Percentiles rank a stretch among this genome's conserved stretches.
Evolutionary conservation across 2,113 vertebrate species (phyloP).

Genomic region (Xiphophorus maculatus): DNA sequence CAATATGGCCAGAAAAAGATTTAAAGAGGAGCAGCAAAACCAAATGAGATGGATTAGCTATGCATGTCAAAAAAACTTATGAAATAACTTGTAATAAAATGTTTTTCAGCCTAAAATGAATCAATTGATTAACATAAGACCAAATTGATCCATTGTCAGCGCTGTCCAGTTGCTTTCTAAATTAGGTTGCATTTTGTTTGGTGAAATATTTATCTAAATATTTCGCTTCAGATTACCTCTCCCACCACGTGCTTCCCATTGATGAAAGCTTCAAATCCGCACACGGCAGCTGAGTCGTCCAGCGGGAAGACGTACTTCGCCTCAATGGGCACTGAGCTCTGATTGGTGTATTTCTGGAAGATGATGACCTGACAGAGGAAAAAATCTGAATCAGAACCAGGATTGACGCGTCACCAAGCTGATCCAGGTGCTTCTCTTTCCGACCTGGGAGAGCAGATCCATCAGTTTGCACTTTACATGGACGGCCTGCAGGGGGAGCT

Average conservation of each 20-base stretch:
- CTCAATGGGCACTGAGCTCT: constrained; percentile 81
- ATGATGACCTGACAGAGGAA: constrained; percentile 78
- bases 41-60: too few relatives aligned
- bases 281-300: constrained; percentile 87
- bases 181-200: not conserved
- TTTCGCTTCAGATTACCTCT: constrained; percentile 76
- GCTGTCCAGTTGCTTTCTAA: not conserved
- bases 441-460: constrained; percentile 85
- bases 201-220: not conserved
- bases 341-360: constrained; percentile 89
- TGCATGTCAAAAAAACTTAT: too few relatives aligned
- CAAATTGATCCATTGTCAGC: not conserved
- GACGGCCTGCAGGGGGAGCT: constrained; percentile 80
- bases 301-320: constrained; percentile 91
- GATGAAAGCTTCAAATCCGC: constrained; percentile 92
- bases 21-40: too few relatives aligned
- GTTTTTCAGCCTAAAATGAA: too few relatives aligned
- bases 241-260: constrained; percentile 88
- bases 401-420: not conserved
- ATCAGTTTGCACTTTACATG: constrained; percentile 84
- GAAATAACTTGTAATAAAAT: too few relatives aligned
- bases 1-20: too few relatives aligned
- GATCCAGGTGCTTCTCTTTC: not conserved
- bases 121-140: too few relatives aligned
- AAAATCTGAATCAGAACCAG: not conserved